A percentile compares a stretch with the other conserved stretches of the same genome.
Conservation (phyloP, 2,888 invertebrate species). For the Leucoma salicis region DNA sequence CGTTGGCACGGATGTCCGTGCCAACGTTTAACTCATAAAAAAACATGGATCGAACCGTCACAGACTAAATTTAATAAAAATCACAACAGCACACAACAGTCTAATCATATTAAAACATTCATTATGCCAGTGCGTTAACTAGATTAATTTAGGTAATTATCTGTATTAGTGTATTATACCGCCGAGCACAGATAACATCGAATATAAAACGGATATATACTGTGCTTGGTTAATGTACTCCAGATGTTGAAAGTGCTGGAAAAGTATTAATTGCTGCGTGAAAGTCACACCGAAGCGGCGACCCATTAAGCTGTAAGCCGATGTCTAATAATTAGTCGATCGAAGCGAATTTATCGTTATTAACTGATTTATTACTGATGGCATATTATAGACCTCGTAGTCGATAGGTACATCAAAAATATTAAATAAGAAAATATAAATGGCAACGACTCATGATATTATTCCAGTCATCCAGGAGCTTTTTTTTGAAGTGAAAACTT, state of each 20-base stretch:
- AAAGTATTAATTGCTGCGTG: conserved; percentile 41
- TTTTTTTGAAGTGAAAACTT: too few species aligned
- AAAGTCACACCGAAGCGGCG: conserved; percentile 28
- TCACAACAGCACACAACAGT: background rate
- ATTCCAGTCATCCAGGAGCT: too few species aligned
- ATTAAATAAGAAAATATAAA: too few species aligned
- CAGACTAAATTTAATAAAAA: too few species aligned
- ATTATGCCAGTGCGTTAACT: background rate
- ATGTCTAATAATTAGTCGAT: conserved; percentile 8
- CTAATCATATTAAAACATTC: background rate
- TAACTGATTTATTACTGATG: too few species aligned
- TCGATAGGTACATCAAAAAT: too few species aligned
- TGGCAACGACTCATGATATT: too few species aligned
- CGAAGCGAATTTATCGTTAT: background rate
- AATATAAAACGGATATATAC: background rate
- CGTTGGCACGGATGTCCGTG: too few species aligned
- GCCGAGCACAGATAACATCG: conserved; percentile 2
- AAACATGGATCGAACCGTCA: too few species aligned
- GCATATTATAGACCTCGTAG: too few species aligned
- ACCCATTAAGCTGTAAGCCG: conserved; percentile 30
- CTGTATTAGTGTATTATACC: background rate
- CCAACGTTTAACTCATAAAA: too few species aligned
- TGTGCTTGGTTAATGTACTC: background rate
- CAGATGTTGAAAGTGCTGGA: conserved; percentile 34
- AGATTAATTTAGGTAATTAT: background rate